Percentiles rank a stretch among this genome's conserved stretches.
phyloP scores from a whole-genome alignment of 2,113 vertebrate genomes.

The Odontesthes bonariensis region DNA sequence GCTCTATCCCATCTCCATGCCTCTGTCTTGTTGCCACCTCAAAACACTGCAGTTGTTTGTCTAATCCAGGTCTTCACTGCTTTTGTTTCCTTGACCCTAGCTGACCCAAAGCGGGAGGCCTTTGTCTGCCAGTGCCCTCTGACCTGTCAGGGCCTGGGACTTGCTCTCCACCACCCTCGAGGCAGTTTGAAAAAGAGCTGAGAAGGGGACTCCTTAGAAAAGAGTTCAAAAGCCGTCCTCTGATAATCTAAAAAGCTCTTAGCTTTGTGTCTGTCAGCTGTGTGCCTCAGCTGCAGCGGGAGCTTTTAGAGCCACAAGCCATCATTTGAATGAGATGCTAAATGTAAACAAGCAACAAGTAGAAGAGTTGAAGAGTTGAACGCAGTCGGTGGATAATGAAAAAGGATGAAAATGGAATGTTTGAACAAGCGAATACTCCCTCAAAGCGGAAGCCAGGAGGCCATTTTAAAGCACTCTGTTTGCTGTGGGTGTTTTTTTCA shows the following conservation, averaged over 20 bases:
- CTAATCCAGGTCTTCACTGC: conserved; percentile 47
- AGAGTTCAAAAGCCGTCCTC: conserved; percentile 24
- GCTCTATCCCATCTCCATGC: conserved; percentile 17
- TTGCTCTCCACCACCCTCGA: conserved; percentile 57
- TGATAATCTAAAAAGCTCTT: conserved; percentile 1
- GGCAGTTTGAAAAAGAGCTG: conserved; percentile 53
- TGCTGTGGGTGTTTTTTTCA: conserved; percentile 71
- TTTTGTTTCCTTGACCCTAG: conserved; percentile 74
- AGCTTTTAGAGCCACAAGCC: conserved; percentile 1
- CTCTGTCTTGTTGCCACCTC: conserved; percentile 48
- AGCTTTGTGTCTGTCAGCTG: neutral
- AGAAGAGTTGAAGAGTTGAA: conserved; percentile 36
- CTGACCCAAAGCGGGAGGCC: conserved; percentile 70
- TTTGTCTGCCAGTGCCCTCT: conserved; percentile 71
- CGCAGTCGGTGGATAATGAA: conserved; percentile 26
- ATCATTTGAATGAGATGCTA: conserved; percentile 67
- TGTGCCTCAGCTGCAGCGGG: conserved; percentile 13
- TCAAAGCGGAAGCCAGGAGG: conserved; percentile 48
- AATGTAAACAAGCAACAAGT: conserved; percentile 48
- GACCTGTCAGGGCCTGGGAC: conserved; percentile 77
- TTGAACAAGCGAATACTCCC: conserved; percentile 43
- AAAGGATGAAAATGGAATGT: conserved; percentile 46
- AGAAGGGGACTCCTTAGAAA: conserved; percentile 17
- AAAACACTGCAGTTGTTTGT: conserved; percentile 60
- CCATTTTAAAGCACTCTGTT: conserved; percentile 57